A percentile compares a stretch with the other conserved stretches of the same genome.
These are phyloP conservation scores for Galerucella pusilla DNA, from an alignment of 2,888 invertebrate species.

Conservation along the genomic window DNA sequence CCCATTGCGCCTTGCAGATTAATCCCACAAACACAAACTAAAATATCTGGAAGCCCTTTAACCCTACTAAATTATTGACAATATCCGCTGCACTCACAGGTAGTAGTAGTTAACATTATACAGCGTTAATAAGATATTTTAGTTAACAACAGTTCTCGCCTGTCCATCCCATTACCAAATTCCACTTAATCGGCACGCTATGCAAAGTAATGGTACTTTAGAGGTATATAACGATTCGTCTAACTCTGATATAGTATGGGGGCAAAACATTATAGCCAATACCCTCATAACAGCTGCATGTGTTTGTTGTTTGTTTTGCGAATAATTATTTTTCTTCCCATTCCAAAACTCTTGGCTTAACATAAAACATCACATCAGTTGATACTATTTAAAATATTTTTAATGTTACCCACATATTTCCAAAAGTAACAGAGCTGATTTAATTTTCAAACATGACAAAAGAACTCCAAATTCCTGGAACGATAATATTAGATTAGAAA, in stretches of 20 bases:
- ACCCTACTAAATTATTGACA: constrained; percentile 29
- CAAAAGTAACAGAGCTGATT: no score
- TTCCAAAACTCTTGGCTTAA: no score
- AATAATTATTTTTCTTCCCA: no score
- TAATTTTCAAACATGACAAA: no score
- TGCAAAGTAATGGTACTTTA: constrained; percentile 43
- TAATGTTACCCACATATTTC: no score
- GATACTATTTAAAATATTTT: no score
- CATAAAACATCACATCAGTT: no score
- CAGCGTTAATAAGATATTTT: constrained; percentile 43
- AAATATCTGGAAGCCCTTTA: constrained; percentile 17
- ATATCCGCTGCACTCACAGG: constrained; percentile 22
- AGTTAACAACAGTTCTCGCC: constrained; percentile 35
- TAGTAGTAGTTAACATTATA: constrained; percentile 24
- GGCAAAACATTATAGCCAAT: neutral
- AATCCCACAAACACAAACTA: constrained; percentile 17
- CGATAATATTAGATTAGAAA: no score
- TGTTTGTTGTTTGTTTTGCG: neutral
- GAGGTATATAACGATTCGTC: constrained; percentile 37
- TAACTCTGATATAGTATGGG: constrained; percentile 26
- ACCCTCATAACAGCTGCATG: neutral
- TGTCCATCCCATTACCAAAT: constrained; percentile 45
- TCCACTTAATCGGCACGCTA: constrained; percentile 45
- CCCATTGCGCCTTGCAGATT: constrained; percentile 5
- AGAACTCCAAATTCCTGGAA: no score